Base-by-base conservation (phyloP, 2,113 vertebrate genomes). In the Varanus salvator region DNA sequence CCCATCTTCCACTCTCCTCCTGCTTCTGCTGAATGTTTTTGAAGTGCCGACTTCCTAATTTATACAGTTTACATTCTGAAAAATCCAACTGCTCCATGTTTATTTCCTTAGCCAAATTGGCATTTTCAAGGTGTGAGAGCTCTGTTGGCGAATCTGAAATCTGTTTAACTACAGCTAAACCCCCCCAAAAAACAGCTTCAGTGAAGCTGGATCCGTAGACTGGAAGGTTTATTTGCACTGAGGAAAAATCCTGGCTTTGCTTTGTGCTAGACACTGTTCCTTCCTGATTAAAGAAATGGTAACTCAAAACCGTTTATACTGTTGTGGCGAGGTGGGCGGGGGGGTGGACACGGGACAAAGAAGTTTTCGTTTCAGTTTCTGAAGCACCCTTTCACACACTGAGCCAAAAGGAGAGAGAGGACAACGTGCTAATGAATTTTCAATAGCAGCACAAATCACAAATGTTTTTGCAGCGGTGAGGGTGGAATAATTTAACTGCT, bases 21-120 rank as follows among this genome's bases (percentile, higher is more conserved):
- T 15, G 8, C 83, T 75, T 64, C 52, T 64, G 69, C 34, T 57
- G 23, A 71, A 60, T 66, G 15, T 25, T 29, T 71, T 48, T 72
- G 27, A 17, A 60, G 52, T 71, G 12, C 74, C 27, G 7, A 27
- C 52, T 74, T 86, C 25, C 68, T 86, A 60, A 38, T 31, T 71
- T 86, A 23, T 38, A 68, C 8, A 11, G 54, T 89, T 89, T 80
- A 86, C 52, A 60, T 86, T 86, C 52, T 60, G 44, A 68, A 25
- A 80, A 84, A 85, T 89, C 83, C 72, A 85, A 31, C 82, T 85
- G 60, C 44, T 78, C 29, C 19, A 11, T 76, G n/a, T 68, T 89
- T 69, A 84, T 54, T 78, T 77, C 74, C 25, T 69, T 60, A 3
- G 6, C 60, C 57, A 84, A 89, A 77, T 8, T 29, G 57, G 64